Evolutionary conservation across 2,888 invertebrate genomes (phyloP).

Genomic region (Arenicola marina): DNA sequence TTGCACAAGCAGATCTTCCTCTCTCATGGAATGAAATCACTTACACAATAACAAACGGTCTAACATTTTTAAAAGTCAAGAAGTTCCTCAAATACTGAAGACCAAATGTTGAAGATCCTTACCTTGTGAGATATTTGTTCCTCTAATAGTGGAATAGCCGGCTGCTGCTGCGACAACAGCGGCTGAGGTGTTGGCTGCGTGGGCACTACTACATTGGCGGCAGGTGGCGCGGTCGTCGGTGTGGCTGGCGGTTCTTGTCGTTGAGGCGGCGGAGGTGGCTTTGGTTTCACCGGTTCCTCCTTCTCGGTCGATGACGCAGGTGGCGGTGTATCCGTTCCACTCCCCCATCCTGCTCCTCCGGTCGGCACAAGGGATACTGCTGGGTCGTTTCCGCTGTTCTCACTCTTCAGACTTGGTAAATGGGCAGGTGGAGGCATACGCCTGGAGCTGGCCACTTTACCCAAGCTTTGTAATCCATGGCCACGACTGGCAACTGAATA

Average conservation of each 20-base stretch:
- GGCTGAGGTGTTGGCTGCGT: too few species aligned
- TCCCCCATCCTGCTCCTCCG: conserved; percentile 80
- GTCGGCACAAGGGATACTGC: conserved; percentile 78
- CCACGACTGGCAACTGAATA: neutral
- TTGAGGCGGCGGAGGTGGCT: neutral
- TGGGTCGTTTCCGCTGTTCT: conserved; percentile 79
- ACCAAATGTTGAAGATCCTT: too few species aligned
- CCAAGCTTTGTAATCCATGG: conserved; percentile 99
- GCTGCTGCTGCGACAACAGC: conserved; percentile 58
- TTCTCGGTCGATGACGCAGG: too few species aligned
- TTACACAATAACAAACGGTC: too few species aligned
- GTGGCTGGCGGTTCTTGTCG: too few species aligned
- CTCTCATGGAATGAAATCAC: too few species aligned
- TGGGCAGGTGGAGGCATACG: conserved; percentile 92
- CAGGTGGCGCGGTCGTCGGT: too few species aligned
- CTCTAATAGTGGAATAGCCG: conserved; percentile 30
- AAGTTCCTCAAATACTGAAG: too few species aligned
- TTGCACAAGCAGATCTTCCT: too few species aligned
- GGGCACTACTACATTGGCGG: too few species aligned
- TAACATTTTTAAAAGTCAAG: too few species aligned
- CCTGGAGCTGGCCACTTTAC: conserved; percentile 95
- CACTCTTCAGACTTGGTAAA: conserved; percentile 98
- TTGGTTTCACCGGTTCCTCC: neutral
- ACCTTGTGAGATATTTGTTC: too few species aligned
- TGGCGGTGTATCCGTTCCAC: conserved; percentile 66